These are phyloP conservation scores for Sebastes nivosus DNA, from an alignment of 2,797 vertebrate species.

Conservation along the genomic window DNA sequence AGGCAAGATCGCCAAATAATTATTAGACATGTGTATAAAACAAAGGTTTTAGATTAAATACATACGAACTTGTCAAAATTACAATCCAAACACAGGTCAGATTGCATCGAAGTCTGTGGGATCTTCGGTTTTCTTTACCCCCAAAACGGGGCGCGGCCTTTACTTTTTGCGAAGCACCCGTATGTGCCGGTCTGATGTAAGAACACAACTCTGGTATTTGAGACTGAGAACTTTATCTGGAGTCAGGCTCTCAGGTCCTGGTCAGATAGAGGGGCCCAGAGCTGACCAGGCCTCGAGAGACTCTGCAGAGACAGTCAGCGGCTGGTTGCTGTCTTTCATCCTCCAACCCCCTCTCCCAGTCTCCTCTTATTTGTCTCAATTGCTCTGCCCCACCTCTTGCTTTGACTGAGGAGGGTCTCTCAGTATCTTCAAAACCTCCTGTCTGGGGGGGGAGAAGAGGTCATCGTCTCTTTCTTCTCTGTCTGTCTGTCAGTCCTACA, in stretches of 20 bases:
- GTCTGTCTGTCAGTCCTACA: neutral
- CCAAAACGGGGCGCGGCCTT: no score
- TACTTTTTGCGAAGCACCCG: no score
- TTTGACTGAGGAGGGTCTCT: slow-evolving; percentile 14
- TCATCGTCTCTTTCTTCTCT: neutral
- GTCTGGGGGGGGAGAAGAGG: neutral
- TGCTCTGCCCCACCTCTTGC: neutral
- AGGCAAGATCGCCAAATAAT: no score
- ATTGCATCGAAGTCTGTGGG: no score
- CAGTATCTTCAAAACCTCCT: slow-evolving; percentile 1
- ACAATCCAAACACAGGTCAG: no score
- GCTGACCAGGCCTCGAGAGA: slow-evolving; percentile 33
- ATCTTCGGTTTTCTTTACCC: no score
- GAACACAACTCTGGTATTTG: slow-evolving; percentile 51
- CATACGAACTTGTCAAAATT: no score
- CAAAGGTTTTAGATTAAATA: no score
- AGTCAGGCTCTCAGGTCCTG: slow-evolving; percentile 55
- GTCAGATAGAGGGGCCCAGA: slow-evolving; percentile 38
- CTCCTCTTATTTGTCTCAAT: neutral
- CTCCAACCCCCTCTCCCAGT: neutral
- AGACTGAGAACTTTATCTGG: slow-evolving; percentile 74
- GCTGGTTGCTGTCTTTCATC: slow-evolving; percentile 37
- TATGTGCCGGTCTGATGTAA: no score
- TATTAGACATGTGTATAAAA: no score
- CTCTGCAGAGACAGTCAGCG: slow-evolving; percentile 33